phyloP scores from a whole-genome alignment of 2,888 invertebrate genomes.

The Geophilus truncorum region DNA sequence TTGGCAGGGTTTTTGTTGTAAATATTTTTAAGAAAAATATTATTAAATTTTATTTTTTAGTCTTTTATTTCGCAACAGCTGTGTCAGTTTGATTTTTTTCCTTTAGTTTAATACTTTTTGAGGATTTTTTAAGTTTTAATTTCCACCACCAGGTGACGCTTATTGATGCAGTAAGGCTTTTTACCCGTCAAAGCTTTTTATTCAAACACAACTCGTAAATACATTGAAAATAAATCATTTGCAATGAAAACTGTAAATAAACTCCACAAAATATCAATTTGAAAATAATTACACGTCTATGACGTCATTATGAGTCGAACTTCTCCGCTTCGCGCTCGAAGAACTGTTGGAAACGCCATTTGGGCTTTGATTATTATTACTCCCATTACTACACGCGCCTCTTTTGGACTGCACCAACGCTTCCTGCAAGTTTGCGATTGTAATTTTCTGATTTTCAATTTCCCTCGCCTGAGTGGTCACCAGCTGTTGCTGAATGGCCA shows the following conservation, averaged over 20 bases:
- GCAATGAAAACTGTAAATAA: neutral
- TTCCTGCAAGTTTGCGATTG: neutral
- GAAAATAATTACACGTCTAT: neutral
- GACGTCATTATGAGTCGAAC: neutral
- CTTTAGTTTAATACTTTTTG: no score
- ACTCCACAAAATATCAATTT: no score
- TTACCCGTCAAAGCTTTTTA: neutral
- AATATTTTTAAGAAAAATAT: no score
- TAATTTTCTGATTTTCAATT: slow-evolving; percentile 29
- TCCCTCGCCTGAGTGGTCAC: neutral
- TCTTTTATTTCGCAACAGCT: no score
- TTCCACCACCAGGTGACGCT: neutral
- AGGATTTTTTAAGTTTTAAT: neutral
- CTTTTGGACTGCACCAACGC: neutral
- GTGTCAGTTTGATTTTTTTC: neutral
- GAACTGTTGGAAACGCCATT: neutral
- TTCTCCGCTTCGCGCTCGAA: neutral
- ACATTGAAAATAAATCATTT: neutral
- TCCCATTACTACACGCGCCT: neutral
- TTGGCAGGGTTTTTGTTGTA: no score
- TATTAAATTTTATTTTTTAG: no score
- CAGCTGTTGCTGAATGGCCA: neutral
- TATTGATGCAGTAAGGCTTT: no score
- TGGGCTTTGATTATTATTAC: neutral
- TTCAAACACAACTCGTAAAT: neutral